These are phyloP conservation scores for Ianthella basta DNA, from an alignment of 37 sponge, comb jelly and placozoan genomes.

Conservation along the genomic window DNA sequence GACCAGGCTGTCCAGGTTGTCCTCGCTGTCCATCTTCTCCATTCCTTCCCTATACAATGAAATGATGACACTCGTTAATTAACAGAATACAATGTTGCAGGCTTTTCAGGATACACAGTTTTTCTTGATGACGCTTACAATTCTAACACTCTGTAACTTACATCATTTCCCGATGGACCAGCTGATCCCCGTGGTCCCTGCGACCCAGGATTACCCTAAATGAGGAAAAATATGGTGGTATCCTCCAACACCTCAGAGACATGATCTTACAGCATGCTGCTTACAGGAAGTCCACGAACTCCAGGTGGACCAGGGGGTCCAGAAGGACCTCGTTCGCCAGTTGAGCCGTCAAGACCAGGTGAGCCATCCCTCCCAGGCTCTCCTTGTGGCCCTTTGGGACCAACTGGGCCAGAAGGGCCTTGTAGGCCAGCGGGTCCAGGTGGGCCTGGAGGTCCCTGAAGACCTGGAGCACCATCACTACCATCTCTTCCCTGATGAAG, in stretches of 20 bases:
- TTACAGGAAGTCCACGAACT: constrained; percentile 38
- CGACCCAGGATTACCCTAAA: constrained; percentile 7
- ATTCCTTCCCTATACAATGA: constrained; percentile 25
- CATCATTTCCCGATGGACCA: constrained; percentile 28
- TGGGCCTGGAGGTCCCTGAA: constrained; percentile 59
- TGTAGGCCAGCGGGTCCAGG: constrained; percentile 47
- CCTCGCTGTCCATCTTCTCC: constrained; percentile 27
- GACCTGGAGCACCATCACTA: constrained; percentile 50
- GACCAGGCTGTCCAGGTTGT: constrained; percentile 24
- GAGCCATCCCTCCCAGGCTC: constrained; percentile 23
- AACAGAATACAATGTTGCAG: too few species aligned
- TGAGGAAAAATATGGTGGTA: background rate
- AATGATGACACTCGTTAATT: too few species aligned
- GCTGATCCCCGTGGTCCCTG: constrained; percentile 5
- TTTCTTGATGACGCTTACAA: background rate
- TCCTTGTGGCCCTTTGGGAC: constrained; percentile 41
- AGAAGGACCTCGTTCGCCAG: constrained; percentile 20
- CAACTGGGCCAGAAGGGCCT: constrained; percentile 40
- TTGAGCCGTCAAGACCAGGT: constrained; percentile 12
- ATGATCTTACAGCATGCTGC: background rate
- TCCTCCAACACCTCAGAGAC: background rate
- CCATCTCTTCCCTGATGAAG: constrained; percentile 36
- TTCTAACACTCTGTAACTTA: background rate
- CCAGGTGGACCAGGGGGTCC: constrained; percentile 71
- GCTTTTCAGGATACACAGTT: too few species aligned